Conservation (phyloP, 2,113 vertebrate species). For the Leptosomus discolor region DNA sequence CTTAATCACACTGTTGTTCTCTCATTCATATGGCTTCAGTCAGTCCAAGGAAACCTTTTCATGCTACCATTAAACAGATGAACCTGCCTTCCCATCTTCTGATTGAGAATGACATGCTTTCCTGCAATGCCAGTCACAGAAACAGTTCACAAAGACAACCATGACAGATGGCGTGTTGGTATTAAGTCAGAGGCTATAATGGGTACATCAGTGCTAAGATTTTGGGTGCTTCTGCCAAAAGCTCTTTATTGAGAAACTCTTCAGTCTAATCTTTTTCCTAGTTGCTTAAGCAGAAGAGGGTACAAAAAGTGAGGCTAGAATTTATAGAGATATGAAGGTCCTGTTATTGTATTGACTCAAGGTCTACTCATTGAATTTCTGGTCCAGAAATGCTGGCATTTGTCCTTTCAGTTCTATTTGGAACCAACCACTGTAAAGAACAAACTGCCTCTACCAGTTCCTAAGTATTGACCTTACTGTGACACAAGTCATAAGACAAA, state of each 20-base stretch:
- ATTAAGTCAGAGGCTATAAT: background rate
- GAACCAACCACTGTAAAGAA: background rate
- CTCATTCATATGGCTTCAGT: background rate
- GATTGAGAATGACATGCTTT: background rate
- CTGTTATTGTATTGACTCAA: background rate
- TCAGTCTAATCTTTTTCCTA: background rate
- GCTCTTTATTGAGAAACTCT: background rate
- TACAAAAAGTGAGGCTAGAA: background rate
- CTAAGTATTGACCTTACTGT: background rate
- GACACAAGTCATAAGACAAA: background rate
- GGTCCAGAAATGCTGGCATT: background rate
- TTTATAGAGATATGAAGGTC: background rate
- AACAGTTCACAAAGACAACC: background rate
- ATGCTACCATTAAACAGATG: background rate
- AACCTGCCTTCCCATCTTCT: background rate
- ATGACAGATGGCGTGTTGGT: fast-evolving
- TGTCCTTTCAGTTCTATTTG: background rate
- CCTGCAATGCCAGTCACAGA: background rate
- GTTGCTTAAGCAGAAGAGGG: background rate
- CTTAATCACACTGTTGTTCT: background rate
- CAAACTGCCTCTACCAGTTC: background rate
- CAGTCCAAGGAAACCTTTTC: background rate
- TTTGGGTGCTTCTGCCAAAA: background rate
- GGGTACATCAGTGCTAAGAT: fast-evolving
- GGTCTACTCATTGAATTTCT: background rate